Conservation (phyloP, 2,797 vertebrate species). For the Ptychobarbus kaznakovi region DNA sequence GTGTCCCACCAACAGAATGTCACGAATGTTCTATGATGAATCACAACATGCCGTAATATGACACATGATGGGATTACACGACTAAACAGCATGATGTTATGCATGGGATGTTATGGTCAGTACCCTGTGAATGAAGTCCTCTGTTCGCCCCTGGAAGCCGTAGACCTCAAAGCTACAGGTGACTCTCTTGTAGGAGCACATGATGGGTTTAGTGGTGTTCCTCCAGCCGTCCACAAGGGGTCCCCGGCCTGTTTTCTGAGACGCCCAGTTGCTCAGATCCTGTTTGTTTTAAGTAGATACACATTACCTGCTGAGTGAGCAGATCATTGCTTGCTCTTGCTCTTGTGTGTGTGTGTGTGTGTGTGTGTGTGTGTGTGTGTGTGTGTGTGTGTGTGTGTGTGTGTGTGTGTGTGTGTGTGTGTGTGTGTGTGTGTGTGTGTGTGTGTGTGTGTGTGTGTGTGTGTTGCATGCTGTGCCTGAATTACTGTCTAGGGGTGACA, state of each 20-base stretch:
- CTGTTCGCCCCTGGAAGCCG: conserved; percentile 81
- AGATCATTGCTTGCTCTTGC: conserved; percentile 46
- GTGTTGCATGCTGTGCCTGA: conserved; percentile 17
- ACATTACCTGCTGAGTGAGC: conserved; percentile 67
- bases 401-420: conserved; percentile 4
- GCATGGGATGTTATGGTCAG: conserved; percentile 28
- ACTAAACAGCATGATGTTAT: background rate
- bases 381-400: conserved; percentile 22
- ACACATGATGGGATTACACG: conserved; percentile 2
- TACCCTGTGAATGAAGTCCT: conserved; percentile 84
- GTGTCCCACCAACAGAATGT: conserved; percentile 84
- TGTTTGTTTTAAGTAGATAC: conserved; percentile 64
- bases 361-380: conserved; percentile 25
- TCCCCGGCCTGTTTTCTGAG: conserved; percentile 79
- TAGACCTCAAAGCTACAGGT: conserved; percentile 84
- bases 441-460: conserved; percentile 25
- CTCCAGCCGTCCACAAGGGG: conserved; percentile 81
- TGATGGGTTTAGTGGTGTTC: conserved; percentile 74
- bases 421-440: conserved; percentile 24
- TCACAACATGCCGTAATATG: conserved; percentile 31
- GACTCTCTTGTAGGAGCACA: conserved; percentile 87
- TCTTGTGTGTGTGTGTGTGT: conserved; percentile 8
- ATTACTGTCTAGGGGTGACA: conserved; percentile 49
- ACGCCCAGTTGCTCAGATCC: conserved; percentile 82
- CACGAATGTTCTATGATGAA: conserved; percentile 77